Evolutionary conservation across 2,888 invertebrate species (phyloP), one percentile per base, ranked within the genome.

Genomic region (Actias luna): DNA sequence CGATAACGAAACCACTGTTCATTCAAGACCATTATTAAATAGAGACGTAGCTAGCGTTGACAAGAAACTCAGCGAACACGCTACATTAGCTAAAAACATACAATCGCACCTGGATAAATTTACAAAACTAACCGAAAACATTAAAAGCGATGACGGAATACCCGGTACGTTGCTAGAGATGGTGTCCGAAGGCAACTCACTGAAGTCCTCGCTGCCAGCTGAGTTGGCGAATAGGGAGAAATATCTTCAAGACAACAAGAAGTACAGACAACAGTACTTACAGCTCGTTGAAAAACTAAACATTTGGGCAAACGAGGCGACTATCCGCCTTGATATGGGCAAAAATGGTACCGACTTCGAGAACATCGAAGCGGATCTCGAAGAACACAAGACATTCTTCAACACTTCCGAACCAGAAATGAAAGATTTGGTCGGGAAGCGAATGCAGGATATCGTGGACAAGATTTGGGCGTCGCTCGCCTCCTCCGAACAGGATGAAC

Each of bases 311-410:
- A 95, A 95, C 75, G 96, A 97, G 78, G 97, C 98, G 0, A 96
- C 96, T 71, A 94, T 95, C 59, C 94, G 96, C 55, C 84, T 98
- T 27, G 94, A 95, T 67, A 95, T 96, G 77, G 95, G 96, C 67
- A 96, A 96, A 76, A 96, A 96, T 68, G 98, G 98, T 16, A 95
- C 98, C 7, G 97, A 98, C 82, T 98, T 97, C 78, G 96, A 97
- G 73, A 97, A 97, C 71, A 95, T 98, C 10, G 93, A 95, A 59
- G 93, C 94, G 8, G 97, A 98, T 77, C 92, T 98, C 29, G 97
- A 97, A 78, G 97, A 98, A 75, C 98, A 98, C 79, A 97, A 97
- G 87, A 94, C 95, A 46, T 97, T 97, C 94, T 97, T 97, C 83
- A 90, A 89, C 58, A 94, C 95, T 67, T 96, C 96, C 52, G 97